Evolutionary conservation across 2,113 vertebrate species (phyloP).

Genomic region (Lota lota): DNA sequence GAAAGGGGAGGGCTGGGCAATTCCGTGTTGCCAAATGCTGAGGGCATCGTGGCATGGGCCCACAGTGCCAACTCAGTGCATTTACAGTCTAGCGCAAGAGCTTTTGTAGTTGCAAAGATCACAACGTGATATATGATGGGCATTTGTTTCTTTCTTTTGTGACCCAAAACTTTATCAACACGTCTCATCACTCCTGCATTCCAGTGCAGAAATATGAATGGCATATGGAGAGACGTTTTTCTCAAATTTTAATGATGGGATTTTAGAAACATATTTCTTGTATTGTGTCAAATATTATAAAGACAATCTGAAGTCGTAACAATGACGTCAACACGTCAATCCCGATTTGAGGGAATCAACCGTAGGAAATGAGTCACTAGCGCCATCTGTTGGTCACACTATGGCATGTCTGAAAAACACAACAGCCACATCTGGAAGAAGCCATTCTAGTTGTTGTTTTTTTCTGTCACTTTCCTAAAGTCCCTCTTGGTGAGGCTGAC

Average conservation of each 20-base stretch:
- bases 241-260: too few relatives aligned
- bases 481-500: conserved; percentile 52
- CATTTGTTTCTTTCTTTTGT: too few relatives aligned
- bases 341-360: not conserved
- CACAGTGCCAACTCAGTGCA: conserved; percentile 20
- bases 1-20: conserved; percentile 50
- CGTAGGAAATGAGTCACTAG: conserved; percentile 45
- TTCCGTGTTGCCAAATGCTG: conserved; percentile 64
- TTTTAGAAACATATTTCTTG: too few relatives aligned
- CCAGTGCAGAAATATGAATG: too few relatives aligned
- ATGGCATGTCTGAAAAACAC: not conserved
- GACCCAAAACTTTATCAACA: too few relatives aligned
- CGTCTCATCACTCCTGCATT: too few relatives aligned
- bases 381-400: conserved; percentile 70
- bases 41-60: conserved; percentile 38
- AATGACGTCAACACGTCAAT: conserved; percentile 12
- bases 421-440: conserved; percentile 31
- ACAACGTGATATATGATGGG: too few relatives aligned
- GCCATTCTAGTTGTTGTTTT: conserved; percentile 16
- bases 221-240: too few relatives aligned
- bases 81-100: not conserved
- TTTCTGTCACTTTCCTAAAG: conserved; percentile 50
- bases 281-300: too few relatives aligned
- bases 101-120: too few relatives aligned
- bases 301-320: conserved; percentile 6